These are phyloP conservation scores for Ornithoptera alexandrae DNA, from an alignment of 2,888 invertebrate species.

Conservation along the genomic window DNA sequence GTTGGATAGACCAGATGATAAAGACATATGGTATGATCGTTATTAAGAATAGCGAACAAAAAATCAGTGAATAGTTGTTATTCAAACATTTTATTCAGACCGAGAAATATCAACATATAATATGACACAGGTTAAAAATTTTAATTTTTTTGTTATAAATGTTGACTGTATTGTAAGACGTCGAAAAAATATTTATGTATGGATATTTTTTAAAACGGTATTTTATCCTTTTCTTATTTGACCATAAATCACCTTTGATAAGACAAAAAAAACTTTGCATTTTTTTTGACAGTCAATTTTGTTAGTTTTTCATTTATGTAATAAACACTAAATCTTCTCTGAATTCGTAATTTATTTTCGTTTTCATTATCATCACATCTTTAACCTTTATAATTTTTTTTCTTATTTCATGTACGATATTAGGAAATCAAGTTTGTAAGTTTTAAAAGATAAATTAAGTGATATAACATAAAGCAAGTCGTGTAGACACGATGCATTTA, in stretches of 20 bases:
- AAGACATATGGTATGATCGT: background rate
- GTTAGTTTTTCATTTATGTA: background rate
- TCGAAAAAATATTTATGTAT: too few species aligned
- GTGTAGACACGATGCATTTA: too few species aligned
- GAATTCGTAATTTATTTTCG: background rate
- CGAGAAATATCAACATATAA: background rate
- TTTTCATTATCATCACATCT: background rate
- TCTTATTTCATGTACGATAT: background rate
- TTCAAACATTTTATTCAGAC: background rate
- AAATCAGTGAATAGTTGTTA: background rate
- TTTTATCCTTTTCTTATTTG: background rate
- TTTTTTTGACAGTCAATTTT: background rate
- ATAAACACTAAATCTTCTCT: background rate
- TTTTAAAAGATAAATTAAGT: too few species aligned
- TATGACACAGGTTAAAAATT: background rate
- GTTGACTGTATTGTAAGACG: too few species aligned
- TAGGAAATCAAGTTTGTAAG: too few species aligned
- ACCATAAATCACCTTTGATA: background rate
- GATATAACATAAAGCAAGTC: too few species aligned
- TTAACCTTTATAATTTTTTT: background rate
- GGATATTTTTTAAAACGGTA: background rate
- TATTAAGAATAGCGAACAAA: background rate
- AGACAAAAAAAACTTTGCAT: background rate
- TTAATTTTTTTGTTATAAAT: background rate
- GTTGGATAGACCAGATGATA: background rate